Evolutionary conservation across 1,140 invertebrate genomes (phyloP).

Genomic region (Goniozus legneri): DNA sequence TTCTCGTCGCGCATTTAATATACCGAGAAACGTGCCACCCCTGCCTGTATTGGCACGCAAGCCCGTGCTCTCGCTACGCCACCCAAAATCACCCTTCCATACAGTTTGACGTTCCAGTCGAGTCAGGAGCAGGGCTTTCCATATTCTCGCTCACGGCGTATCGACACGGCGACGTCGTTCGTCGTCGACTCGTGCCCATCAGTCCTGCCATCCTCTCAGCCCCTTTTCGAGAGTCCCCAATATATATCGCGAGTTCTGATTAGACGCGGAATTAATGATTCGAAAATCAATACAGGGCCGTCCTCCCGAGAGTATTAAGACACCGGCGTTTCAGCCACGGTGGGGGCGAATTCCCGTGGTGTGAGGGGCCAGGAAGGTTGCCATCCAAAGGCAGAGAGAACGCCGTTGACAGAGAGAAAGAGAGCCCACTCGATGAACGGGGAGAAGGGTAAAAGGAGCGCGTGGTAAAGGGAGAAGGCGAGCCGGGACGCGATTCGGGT

Average conservation of each 20-base stretch:
- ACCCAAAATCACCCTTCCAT: too few relatives aligned
- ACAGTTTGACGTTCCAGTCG: slow-evolving; percentile 43
- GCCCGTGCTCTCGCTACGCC: slow-evolving; percentile 22
- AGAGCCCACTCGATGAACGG: too few relatives aligned
- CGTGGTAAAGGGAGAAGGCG: not conserved
- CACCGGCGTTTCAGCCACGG: too few relatives aligned
- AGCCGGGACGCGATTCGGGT: slow-evolving; percentile 4
- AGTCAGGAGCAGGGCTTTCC: slow-evolving; percentile 38
- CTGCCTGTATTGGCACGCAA: slow-evolving; percentile 30
- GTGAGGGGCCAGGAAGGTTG: slow-evolving; percentile 15
- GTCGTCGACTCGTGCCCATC: too few relatives aligned
- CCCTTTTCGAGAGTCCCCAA: too few relatives aligned
- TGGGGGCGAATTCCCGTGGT: too few relatives aligned
- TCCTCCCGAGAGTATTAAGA: slow-evolving; percentile 33
- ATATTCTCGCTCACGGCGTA: slow-evolving; percentile 8
- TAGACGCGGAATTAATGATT: slow-evolving; percentile 56
- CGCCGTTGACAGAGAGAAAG: slow-evolving; percentile 19
- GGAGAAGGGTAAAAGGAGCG: slow-evolving; percentile 10
- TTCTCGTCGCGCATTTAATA: too few relatives aligned
- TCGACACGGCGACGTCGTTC: not conserved
- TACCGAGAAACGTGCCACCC: slow-evolving; percentile 11
- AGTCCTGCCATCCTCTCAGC: too few relatives aligned
- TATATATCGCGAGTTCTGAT: slow-evolving; percentile 41
- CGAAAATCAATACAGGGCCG: slow-evolving; percentile 52
- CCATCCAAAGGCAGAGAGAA: slow-evolving; percentile 24